Percentiles rank a stretch among this genome's conserved stretches.
Evolutionary conservation across 2,888 invertebrate species (phyloP).

Genomic region (Platycheirus rosarum): DNA sequence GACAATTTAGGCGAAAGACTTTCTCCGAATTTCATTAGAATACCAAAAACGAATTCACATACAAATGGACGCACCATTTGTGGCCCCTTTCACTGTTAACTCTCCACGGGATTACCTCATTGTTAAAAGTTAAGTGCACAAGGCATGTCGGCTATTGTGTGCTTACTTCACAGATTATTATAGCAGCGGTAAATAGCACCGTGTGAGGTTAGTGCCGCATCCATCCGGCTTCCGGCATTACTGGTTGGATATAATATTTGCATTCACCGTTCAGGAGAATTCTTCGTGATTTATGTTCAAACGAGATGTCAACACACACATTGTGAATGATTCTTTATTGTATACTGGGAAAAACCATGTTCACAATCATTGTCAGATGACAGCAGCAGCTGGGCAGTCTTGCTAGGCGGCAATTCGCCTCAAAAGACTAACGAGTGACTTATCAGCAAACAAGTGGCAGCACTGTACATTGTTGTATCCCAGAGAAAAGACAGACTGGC

Average conservation of each 20-base stretch:
- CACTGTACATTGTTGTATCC: constrained; percentile 8
- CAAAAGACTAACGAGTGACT: constrained; percentile 33
- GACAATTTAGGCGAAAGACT: constrained; percentile 16
- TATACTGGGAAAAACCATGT: constrained; percentile 44
- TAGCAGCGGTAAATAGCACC: constrained; percentile 1
- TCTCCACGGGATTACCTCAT: constrained; percentile 49
- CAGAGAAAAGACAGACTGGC: constrained; percentile 23
- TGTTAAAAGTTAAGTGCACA: constrained; percentile 38
- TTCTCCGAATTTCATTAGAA: constrained; percentile 53
- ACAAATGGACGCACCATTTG: constrained; percentile 17
- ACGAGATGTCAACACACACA: constrained; percentile 36
- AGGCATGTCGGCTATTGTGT: constrained; percentile 26
- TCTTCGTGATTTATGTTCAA: constrained; percentile 32
- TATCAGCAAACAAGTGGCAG: constrained; percentile 33
- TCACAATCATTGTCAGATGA: constrained; percentile 43
- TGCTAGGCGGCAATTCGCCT: constrained; percentile 13
- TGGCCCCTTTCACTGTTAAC: constrained; percentile 59
- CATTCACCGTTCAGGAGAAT: constrained; percentile 38
- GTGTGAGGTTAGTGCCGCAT: constrained; percentile 24
- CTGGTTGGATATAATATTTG: constrained; percentile 30
- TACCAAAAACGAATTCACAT: constrained; percentile 12
- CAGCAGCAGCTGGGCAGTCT: neutral
- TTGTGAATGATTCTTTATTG: constrained; percentile 16
- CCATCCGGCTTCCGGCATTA: constrained; percentile 55
- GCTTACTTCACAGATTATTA: constrained; percentile 20